A percentile compares a stretch with the other conserved stretches of the same genome.
These are phyloP conservation scores for Pseudomyrmex pallidus DNA, from an alignment of 1,140 invertebrate genomes.

Conservation along the genomic window DNA sequence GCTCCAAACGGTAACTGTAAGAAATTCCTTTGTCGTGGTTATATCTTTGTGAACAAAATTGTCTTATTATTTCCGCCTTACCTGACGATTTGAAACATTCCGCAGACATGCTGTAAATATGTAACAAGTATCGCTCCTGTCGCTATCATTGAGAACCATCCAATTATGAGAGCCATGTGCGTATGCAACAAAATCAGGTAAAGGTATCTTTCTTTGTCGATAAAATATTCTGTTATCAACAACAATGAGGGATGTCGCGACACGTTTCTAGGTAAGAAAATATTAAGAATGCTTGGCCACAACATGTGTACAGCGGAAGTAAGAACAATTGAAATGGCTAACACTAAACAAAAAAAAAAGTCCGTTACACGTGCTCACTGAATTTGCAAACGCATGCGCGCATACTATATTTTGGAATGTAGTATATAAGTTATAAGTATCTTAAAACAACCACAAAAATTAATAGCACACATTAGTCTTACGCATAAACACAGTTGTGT, in stretches of 20 bases:
- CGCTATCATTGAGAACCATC: neutral
- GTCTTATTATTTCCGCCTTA: neutral
- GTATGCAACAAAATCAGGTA: constrained; percentile 5
- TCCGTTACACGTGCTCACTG: too few species aligned
- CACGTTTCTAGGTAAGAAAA: neutral
- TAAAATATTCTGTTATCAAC: neutral
- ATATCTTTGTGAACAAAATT: too few species aligned
- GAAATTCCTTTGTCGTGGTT: neutral
- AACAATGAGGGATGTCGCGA: neutral
- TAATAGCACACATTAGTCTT: neutral
- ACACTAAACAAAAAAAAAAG: neutral
- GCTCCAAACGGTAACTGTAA: constrained; percentile 17
- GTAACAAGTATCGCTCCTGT: neutral
- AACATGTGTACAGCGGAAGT: neutral
- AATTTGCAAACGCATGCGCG: too few species aligned
- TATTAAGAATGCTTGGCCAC: neutral
- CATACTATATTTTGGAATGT: too few species aligned
- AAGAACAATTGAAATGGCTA: neutral
- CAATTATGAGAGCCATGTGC: neutral
- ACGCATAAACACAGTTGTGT: neutral
- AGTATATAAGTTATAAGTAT: too few species aligned
- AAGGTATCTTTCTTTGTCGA: constrained; percentile 2
- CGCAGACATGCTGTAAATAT: neutral
- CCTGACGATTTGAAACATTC: constrained; percentile 29
- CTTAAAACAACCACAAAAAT: too few species aligned